Base-by-base conservation (phyloP, 2,888 invertebrate genomes). In the Keiferia lycopersicella region DNA sequence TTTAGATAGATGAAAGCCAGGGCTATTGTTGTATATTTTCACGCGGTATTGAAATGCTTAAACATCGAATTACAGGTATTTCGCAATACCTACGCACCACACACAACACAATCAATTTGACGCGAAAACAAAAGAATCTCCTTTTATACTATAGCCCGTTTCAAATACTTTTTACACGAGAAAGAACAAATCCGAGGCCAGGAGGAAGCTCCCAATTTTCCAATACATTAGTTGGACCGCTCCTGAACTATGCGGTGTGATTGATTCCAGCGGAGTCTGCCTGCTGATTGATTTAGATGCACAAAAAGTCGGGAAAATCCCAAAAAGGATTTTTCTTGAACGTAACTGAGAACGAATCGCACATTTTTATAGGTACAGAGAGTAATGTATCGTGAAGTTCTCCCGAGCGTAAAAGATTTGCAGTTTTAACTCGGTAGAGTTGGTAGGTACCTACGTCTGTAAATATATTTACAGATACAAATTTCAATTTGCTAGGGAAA, bases 181-280 rank as follows among this genome's bases (percentile, higher is more conserved):
- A 22, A 51, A 61, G 45, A 48, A 18, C 8, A 16, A 61, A 64
- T 56, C 41, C 34, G n/a, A 16, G 59, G 20, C 41, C 22, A 18
- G 12, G n/a, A 14, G 67, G 67, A 68, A 71, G 69, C 75, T 79
- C 83, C 79, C 86, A 86, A 87, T 87, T 87, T 86, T 85, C 86
- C 86, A 78, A 82, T 82, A 86, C 82, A 86, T 87, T 86, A 85
- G 79, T 75, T 73, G 74, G 71, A 69, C 70, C 72, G 72, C 70
- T 67, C 69, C 65, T 65, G 71, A 68, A 65, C 64, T 64, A 62
- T 45, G 62, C 63, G 48, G 20, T 62, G 76, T 79, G 79, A 79
- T 80, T 78, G 80, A 82, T 82, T 75, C 75, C 62, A 74, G 73
- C 66, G 22, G 69, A 71, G 73, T 74, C 76, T 68, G 34, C 34